Conservation (phyloP, 2,113 vertebrate species). For the Enhydra lutris region DNA sequence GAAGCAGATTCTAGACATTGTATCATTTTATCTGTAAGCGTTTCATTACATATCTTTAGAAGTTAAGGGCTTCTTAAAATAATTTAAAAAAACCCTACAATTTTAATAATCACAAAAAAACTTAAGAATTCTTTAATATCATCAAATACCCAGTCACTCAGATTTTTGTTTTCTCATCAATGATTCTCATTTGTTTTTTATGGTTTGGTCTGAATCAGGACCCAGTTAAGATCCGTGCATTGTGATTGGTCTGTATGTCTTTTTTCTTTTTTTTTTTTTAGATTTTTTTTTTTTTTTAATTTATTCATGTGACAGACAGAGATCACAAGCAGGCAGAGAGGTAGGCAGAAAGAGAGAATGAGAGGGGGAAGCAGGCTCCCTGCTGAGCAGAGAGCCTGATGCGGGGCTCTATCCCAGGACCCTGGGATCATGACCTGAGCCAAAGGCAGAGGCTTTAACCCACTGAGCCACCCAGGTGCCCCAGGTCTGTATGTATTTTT, state of each 20-base stretch:
- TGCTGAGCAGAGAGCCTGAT: no score
- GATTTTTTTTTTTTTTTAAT: no score
- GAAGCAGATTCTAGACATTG: neutral
- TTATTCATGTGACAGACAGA: no score
- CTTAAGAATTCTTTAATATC: neutral
- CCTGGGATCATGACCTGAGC: no score
- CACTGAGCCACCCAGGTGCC: no score
- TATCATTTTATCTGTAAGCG: constrained; percentile 1
- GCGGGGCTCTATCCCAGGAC: no score
- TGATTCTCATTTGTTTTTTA: neutral
- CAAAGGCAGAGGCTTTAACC: no score
- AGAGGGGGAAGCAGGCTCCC: no score
- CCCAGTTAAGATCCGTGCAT: neutral
- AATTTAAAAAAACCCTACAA: neutral
- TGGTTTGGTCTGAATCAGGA: neutral
- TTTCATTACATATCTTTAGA: neutral
- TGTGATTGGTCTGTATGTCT: neutral
- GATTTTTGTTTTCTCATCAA: neutral
- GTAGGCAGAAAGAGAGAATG: no score
- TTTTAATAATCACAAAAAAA: neutral
- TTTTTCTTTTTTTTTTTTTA: neutral
- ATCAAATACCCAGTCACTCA: neutral
- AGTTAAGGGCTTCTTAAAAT: neutral
- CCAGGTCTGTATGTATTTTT: neutral
- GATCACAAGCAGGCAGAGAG: no score